Evolutionary conservation across 2,888 invertebrate genomes (phyloP).

Genomic region (Pristionchus japonicus): DNA sequence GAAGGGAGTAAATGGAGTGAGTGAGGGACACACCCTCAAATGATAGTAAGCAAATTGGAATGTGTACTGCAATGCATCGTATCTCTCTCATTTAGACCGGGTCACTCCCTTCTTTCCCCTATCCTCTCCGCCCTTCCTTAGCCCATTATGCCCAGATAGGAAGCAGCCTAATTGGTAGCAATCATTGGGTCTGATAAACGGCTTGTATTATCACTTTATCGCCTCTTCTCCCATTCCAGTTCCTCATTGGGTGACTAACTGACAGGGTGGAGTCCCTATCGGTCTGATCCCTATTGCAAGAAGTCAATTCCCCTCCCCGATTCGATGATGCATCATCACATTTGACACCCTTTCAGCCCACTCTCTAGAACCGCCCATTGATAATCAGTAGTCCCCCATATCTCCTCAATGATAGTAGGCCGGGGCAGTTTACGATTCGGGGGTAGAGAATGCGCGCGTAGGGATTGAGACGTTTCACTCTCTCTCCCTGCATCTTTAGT

Average conservation of each 20-base stretch:
- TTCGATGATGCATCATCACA: background rate
- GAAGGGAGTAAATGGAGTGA: constrained; percentile 1
- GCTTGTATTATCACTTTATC: constrained; percentile 23
- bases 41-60: constrained; percentile 34
- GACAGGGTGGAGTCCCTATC: constrained; percentile 14
- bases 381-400: background rate
- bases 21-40: constrained; percentile 20
- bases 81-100: background rate
- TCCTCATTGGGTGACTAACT: background rate
- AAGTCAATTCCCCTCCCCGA: background rate
- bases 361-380: background rate
- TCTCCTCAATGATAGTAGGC: constrained; percentile 20
- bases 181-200: background rate
- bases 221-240: background rate
- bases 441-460: background rate
- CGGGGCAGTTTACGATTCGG: constrained; percentile 38
- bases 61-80: constrained; percentile 9
- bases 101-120: constrained; percentile 24
- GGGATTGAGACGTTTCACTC: constrained; percentile 25
- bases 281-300: background rate
- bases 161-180: background rate
- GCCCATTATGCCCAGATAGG: background rate
- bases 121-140: background rate
- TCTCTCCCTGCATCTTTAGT: constrained; percentile 23
- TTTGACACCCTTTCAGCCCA: background rate